Evolutionary conservation across 2,888 invertebrate genomes (phyloP).

Genomic region (Limnephilus lunatus): DNA sequence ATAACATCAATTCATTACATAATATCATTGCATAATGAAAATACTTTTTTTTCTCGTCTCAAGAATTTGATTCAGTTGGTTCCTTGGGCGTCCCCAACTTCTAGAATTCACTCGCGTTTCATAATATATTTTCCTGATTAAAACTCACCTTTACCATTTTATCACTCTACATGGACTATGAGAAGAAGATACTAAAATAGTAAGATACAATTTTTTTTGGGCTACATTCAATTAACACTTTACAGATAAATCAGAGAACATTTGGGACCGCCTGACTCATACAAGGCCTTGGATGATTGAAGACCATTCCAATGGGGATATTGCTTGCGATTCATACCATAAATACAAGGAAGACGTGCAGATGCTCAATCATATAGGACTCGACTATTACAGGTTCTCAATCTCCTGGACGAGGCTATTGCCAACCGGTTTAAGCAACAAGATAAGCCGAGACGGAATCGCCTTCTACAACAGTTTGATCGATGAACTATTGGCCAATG

Average conservation of each 20-base stretch:
- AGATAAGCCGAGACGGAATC: slow-evolving; percentile 71
- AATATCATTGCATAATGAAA: too few relatives aligned
- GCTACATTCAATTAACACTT: slow-evolving; percentile 18
- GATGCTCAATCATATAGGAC: slow-evolving; percentile 77
- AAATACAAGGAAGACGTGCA: slow-evolving; percentile 79
- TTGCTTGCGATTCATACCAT: slow-evolving; percentile 83
- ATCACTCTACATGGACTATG: too few relatives aligned
- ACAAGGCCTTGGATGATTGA: slow-evolving; percentile 74
- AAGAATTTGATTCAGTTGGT: too few relatives aligned
- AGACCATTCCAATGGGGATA: slow-evolving; percentile 79
- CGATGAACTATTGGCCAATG: slow-evolving; percentile 75
- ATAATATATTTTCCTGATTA: too few relatives aligned
- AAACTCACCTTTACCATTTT: too few relatives aligned
- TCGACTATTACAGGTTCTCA: slow-evolving; percentile 79
- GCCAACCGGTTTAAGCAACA: slow-evolving; percentile 75
- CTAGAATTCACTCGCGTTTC: too few relatives aligned
- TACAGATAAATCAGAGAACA: slow-evolving; percentile 80
- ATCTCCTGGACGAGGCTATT: slow-evolving; percentile 83
- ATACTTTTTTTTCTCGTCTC: too few relatives aligned
- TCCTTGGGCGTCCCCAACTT: too few relatives aligned
- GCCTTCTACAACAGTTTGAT: slow-evolving; percentile 81
- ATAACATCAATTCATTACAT: too few relatives aligned
- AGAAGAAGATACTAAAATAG: too few relatives aligned
- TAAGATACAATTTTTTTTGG: too few relatives aligned
- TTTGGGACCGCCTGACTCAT: slow-evolving; percentile 84